A percentile compares a stretch with the other conserved stretches of the same genome.
phyloP scores from a whole-genome alignment of 1,140 invertebrate species.

The Subanguina moxae region DNA sequence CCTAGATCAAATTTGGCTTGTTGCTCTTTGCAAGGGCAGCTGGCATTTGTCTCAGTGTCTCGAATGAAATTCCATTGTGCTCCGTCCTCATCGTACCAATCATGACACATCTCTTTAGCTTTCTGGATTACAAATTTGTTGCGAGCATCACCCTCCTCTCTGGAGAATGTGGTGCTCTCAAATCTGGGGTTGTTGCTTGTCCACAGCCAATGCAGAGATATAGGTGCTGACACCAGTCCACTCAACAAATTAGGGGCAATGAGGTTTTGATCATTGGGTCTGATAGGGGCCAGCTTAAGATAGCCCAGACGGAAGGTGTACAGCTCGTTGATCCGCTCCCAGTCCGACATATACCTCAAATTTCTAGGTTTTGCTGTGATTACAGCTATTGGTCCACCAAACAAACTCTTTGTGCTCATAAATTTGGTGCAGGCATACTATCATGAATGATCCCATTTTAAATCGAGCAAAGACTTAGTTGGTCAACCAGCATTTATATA shows the following conservation, averaged over 20 bases:
- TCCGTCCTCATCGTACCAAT: constrained; percentile 59
- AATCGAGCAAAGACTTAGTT: no score
- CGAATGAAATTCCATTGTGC: constrained; percentile 50
- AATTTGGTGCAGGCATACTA: no score
- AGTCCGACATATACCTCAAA: constrained; percentile 49
- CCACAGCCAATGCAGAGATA: constrained; percentile 58
- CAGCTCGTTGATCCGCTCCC: constrained; percentile 55
- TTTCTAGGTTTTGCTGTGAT: no score
- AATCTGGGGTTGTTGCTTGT: constrained; percentile 54
- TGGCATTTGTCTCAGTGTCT: constrained; percentile 58
- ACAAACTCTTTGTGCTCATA: no score
- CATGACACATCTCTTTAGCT: constrained; percentile 58
- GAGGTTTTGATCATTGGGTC: constrained; percentile 34
- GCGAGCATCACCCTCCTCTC: constrained; percentile 43
- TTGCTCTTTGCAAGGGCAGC: constrained; percentile 56
- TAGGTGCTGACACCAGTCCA: constrained; percentile 56
- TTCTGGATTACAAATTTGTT: constrained; percentile 49
- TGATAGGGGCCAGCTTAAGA: constrained; percentile 51
- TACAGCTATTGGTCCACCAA: no score
- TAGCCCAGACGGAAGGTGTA: constrained; percentile 58
- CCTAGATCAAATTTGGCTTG: constrained; percentile 55
- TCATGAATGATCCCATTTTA: no score
- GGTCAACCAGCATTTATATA: no score
- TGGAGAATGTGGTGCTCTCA: constrained; percentile 46
- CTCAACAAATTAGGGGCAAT: constrained; percentile 38